Evolutionary conservation across 2,113 vertebrate genomes (phyloP).

Genomic region (Leucopsar rothschildi): DNA sequence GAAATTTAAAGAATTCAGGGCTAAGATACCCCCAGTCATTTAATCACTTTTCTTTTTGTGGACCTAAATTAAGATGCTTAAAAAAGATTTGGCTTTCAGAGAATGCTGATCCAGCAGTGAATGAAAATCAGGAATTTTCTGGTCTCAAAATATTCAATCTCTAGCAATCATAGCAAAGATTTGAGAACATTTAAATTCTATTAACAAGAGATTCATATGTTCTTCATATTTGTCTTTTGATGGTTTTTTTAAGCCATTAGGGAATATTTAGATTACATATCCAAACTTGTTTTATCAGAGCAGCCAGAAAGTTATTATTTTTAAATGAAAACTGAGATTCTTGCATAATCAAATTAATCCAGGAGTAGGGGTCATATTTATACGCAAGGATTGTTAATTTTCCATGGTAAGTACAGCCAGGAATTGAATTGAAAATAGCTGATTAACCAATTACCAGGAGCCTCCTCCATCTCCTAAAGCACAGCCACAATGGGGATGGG

Average conservation of each 20-base stretch:
- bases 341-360: constrained; percentile 54
- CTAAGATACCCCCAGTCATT: background rate
- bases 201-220: background rate
- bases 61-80: background rate
- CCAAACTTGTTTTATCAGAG: constrained; percentile 14
- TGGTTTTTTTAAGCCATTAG: background rate
- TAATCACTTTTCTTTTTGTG: background rate
- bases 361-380: constrained; percentile 51
- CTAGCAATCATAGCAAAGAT: background rate
- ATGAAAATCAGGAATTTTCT: background rate
- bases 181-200: background rate
- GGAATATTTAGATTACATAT: constrained; percentile 7
- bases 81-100: background rate
- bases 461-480: background rate
- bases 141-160: background rate
- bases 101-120: background rate
- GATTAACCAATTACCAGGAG: constrained; percentile 38
- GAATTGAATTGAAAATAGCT: constrained; percentile 53
- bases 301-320: constrained; percentile 40
- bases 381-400: constrained; percentile 47
- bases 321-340: constrained; percentile 52
- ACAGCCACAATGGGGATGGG: background rate
- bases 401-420: constrained; percentile 14
- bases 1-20: background rate
- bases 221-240: background rate